Conservation (phyloP, 2,888 invertebrate species). For the Hetaerina titia region DNA sequence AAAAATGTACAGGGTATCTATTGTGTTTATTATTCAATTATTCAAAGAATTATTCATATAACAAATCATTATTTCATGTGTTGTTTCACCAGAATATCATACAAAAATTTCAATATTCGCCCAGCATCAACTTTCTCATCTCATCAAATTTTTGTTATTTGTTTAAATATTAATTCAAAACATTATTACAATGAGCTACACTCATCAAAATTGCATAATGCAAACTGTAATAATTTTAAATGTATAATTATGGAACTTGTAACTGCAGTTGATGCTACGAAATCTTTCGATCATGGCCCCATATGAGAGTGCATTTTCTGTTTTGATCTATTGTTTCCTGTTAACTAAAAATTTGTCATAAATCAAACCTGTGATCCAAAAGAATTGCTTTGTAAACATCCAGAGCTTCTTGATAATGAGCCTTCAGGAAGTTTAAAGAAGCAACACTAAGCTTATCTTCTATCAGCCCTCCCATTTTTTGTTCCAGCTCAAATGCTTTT, state of each 20-base stretch:
- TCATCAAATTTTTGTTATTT: no score
- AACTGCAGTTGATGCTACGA: no score
- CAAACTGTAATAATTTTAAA: background rate
- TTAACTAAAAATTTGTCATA: background rate
- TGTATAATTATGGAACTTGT: background rate
- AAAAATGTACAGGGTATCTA: no score
- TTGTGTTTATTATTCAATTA: no score
- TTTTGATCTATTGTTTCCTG: background rate
- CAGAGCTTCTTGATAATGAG: conserved; percentile 99
- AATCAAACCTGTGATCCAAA: conserved; percentile 89
- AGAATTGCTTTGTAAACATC: conserved; percentile 97
- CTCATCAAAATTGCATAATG: no score
- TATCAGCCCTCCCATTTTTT: conserved; percentile 90
- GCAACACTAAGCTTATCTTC: conserved; percentile 98
- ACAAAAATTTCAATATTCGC: no score
- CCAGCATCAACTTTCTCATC: no score
- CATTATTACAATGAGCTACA: no score
- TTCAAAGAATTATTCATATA: no score
- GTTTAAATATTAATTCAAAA: no score
- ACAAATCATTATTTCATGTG: no score
- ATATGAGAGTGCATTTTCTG: background rate
- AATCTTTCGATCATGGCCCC: background rate
- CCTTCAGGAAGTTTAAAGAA: conserved; percentile 96
- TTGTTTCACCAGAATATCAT: no score
- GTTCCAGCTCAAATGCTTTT: conserved; percentile 89